A percentile compares a stretch with the other conserved stretches of the same genome.
Evolutionary conservation across 1,140 invertebrate species (phyloP).

Genomic region (Drosophila varians): DNA sequence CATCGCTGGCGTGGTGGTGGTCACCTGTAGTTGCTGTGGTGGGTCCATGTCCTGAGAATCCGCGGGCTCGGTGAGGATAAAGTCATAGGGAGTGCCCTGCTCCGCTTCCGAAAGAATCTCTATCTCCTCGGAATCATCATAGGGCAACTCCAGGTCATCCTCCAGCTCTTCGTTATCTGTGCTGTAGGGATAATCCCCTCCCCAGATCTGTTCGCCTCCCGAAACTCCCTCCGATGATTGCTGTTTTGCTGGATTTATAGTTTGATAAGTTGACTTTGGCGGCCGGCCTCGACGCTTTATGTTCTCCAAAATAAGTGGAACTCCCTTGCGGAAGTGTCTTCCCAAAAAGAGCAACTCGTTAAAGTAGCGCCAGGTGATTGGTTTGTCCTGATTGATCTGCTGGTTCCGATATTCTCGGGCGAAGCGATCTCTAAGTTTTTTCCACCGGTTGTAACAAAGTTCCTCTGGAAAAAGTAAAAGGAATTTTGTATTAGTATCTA

Average conservation of each 20-base stretch:
- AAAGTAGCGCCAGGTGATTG: slow-evolving; percentile 67
- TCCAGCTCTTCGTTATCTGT: slow-evolving; percentile 64
- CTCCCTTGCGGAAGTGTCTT: slow-evolving; percentile 70
- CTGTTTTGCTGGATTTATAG: neutral
- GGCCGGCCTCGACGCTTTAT: slow-evolving; percentile 62
- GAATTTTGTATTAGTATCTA: too few species aligned
- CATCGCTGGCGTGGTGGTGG: slow-evolving; percentile 39
- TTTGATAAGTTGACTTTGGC: slow-evolving; percentile 23
- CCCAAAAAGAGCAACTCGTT: slow-evolving; percentile 66
- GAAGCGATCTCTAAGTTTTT: slow-evolving; percentile 75
- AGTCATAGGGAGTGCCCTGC: slow-evolving; percentile 30
- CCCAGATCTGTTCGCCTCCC: slow-evolving; percentile 53
- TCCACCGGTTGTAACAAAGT: slow-evolving; percentile 74
- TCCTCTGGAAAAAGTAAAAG: slow-evolving; percentile 55
- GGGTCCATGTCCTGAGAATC: slow-evolving; percentile 14
- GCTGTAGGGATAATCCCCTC: slow-evolving; percentile 64
- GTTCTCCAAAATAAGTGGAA: slow-evolving; percentile 58
- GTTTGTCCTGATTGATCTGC: slow-evolving; percentile 51
- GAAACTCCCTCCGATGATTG: neutral
- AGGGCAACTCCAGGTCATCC: slow-evolving; percentile 41
- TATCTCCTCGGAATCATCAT: slow-evolving; percentile 46
- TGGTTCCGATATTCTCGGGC: slow-evolving; percentile 73
- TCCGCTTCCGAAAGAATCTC: slow-evolving; percentile 50
- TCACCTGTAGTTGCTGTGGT: slow-evolving; percentile 44
- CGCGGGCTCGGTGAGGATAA: slow-evolving; percentile 17